These are phyloP conservation scores for Leucophora obtusa DNA, from an alignment of 2,888 invertebrate genomes.

Conservation along the genomic window DNA sequence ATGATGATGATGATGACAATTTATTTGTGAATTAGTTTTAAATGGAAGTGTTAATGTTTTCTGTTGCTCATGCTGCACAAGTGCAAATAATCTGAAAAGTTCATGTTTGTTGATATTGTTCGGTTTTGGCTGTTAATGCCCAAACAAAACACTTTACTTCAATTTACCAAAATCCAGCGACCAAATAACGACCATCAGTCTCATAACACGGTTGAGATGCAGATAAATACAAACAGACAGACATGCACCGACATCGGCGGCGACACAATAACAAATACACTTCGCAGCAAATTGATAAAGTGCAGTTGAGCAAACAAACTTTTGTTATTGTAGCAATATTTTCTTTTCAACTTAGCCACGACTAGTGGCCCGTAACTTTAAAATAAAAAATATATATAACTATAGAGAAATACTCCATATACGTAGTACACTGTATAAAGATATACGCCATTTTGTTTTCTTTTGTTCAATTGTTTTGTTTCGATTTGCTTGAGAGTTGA, in stretches of 20 bases:
- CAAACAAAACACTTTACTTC: conserved; percentile 46
- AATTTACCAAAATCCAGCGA: conserved; percentile 40
- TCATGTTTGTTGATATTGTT: conserved; percentile 23
- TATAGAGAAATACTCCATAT: conserved; percentile 43
- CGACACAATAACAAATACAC: conserved; percentile 16
- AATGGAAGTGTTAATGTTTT: conserved; percentile 59
- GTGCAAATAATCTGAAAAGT: conserved; percentile 62
- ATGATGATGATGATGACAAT: conserved; percentile 43
- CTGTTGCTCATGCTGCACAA: conserved; percentile 45
- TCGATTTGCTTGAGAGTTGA: conserved; percentile 47
- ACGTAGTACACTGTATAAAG: not conserved
- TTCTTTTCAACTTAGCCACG: conserved; percentile 53
- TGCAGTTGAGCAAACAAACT: conserved; percentile 76
- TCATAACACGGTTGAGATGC: conserved; percentile 22
- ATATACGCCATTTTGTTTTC: conserved; percentile 24
- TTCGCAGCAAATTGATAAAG: conserved; percentile 76
- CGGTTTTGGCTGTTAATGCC: conserved; percentile 45
- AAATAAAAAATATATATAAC: conserved; percentile 64
- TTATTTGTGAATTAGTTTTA: conserved; percentile 61
- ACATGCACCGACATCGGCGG: not conserved
- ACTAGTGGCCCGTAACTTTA: conserved; percentile 2
- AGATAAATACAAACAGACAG: not conserved
- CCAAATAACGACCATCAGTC: conserved; percentile 29
- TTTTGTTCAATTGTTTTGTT: conserved; percentile 52
- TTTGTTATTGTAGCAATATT: conserved; percentile 67